A percentile compares a stretch with the other conserved stretches of the same genome.
These are phyloP conservation scores for Notarius quadriscutis DNA, from an alignment of 2,113 vertebrate species.

Conservation along the genomic window DNA sequence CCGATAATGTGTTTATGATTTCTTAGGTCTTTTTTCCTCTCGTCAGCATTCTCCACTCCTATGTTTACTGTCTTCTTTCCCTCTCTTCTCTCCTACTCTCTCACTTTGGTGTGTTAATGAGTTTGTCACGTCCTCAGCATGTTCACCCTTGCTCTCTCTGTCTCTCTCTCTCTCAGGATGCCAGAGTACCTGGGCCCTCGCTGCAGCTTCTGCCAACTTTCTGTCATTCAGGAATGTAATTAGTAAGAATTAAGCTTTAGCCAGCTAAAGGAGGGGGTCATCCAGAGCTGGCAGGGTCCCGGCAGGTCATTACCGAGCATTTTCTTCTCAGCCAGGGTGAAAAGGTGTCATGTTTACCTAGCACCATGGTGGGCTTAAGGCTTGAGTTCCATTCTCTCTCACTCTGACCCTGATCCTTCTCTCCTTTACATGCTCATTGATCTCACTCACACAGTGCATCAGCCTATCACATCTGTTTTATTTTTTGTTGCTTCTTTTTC, in stretches of 20 bases:
- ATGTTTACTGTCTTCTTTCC: not conserved
- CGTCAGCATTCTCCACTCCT: not conserved
- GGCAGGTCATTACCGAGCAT: constrained; percentile 82
- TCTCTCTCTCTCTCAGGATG: constrained; percentile 54
- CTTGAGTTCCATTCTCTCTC: constrained; percentile 39
- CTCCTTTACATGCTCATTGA: not conserved
- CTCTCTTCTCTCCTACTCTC: constrained; percentile 1
- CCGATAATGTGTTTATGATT: constrained; percentile 5
- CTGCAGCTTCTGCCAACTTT: constrained; percentile 82
- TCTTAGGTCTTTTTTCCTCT: not conserved
- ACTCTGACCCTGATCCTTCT: not conserved
- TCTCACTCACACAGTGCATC: not conserved
- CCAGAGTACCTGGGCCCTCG: constrained; percentile 75
- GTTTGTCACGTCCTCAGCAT: constrained; percentile 67
- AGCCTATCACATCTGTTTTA: not conserved
- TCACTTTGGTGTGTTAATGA: constrained; percentile 60
- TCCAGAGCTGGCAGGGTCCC: constrained; percentile 79
- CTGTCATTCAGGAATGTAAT: constrained; percentile 86
- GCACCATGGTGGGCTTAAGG: constrained; percentile 49
- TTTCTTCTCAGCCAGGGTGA: constrained; percentile 67
- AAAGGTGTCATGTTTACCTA: constrained; percentile 57
- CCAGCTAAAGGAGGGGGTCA: constrained; percentile 82
- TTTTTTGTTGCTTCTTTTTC: not conserved
- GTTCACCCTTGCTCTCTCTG: constrained; percentile 8
- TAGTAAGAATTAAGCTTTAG: constrained; percentile 87